Conservation (phyloP, 2,113 vertebrate species). For the Rhineura floridana region DNA sequence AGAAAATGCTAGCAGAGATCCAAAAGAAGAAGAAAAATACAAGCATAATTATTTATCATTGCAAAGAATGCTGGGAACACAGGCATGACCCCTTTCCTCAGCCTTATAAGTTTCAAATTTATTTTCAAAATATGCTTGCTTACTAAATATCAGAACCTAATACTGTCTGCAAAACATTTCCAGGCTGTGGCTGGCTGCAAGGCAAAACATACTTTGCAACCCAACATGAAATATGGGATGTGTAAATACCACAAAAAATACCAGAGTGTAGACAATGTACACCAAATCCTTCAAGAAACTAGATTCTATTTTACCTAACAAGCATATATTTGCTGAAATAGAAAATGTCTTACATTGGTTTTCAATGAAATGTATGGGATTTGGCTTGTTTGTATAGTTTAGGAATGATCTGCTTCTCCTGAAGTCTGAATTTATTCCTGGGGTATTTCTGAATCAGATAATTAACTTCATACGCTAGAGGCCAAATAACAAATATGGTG, state of each 20-base stretch:
- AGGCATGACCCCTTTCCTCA: not conserved
- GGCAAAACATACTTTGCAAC: slow-evolving; percentile 14
- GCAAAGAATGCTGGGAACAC: not conserved
- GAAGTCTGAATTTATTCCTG: slow-evolving; percentile 40
- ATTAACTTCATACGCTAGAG: not conserved
- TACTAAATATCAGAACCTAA: slow-evolving; percentile 56
- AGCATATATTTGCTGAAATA: slow-evolving; percentile 35
- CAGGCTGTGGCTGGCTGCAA: slow-evolving; percentile 49
- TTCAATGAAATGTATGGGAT: slow-evolving; percentile 25
- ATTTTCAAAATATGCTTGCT: slow-evolving; percentile 33
- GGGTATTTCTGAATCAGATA: not conserved
- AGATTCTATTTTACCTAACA: slow-evolving; percentile 31
- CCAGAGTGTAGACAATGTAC: slow-evolving; percentile 53
- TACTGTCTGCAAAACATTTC: slow-evolving; percentile 55
- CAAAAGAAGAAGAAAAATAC: not conserved
- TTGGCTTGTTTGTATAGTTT: slow-evolving; percentile 41
- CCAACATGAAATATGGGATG: slow-evolving; percentile 45
- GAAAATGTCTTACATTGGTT: slow-evolving; percentile 32
- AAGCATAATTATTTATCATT: slow-evolving; percentile 3
- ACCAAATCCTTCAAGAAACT: slow-evolving; percentile 53
- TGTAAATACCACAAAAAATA: slow-evolving; percentile 56
- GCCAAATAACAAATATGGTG: no score
- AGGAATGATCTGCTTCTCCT: slow-evolving; percentile 36
- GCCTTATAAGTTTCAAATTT: slow-evolving; percentile 43
- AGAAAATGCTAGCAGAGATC: slow-evolving; percentile 17